These are phyloP conservation scores for Leptoclinus maculatus DNA, from an alignment of 2,797 vertebrate species.

Conservation along the genomic window DNA sequence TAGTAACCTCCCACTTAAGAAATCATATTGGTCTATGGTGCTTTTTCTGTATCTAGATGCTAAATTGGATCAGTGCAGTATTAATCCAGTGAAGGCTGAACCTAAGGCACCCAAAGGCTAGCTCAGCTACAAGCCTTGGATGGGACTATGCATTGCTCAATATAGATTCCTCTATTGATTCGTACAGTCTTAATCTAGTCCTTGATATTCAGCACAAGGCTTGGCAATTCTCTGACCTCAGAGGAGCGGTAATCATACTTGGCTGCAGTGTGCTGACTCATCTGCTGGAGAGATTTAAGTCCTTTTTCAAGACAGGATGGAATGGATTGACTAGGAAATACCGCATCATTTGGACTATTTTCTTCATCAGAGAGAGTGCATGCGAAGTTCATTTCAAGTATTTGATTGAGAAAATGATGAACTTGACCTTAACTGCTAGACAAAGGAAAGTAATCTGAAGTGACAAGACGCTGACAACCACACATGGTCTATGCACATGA, in stretches of 20 bases:
- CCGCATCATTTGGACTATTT: conserved; percentile 36
- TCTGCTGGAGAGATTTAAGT: conserved; percentile 64
- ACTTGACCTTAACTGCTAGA: neutral
- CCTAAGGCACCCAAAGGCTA: conserved; percentile 52
- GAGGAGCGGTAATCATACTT: conserved; percentile 74
- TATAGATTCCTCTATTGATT: conserved; percentile 79
- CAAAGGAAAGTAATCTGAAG: neutral
- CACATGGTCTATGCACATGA: neutral
- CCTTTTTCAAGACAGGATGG: conserved; percentile 30
- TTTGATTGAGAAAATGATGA: conserved; percentile 24
- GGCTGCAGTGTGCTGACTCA: conserved; percentile 74
- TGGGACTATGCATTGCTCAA: conserved; percentile 55
- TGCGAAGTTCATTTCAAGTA: conserved; percentile 34
- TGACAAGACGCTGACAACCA: neutral
- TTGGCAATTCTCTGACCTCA: conserved; percentile 71
- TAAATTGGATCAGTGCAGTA: conserved; percentile 75
- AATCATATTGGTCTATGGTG: conserved; percentile 46
- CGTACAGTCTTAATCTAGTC: conserved; percentile 79
- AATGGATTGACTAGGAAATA: conserved; percentile 51
- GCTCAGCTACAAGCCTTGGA: conserved; percentile 63
- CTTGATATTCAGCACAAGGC: conserved; percentile 81
- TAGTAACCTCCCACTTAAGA: conserved; percentile 32
- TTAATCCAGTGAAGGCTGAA: conserved; percentile 73
- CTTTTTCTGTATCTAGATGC: conserved; percentile 41
- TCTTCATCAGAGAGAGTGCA: conserved; percentile 31